Evolutionary conservation across 2,113 vertebrate genomes (phyloP).

Genomic region (Stomatorhinus ivindoensis): DNA sequence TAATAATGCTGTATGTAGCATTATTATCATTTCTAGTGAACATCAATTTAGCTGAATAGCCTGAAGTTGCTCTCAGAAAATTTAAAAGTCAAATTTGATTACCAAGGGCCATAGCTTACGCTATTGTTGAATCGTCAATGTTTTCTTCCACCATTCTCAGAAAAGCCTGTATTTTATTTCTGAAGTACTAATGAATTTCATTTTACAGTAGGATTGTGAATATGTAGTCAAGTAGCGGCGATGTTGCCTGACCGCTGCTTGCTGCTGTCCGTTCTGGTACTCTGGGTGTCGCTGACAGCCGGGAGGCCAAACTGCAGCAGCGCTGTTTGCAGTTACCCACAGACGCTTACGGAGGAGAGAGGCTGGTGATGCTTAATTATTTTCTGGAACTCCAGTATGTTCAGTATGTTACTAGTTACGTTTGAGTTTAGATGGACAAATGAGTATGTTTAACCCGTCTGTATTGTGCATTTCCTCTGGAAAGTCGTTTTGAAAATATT

Average conservation of each 20-base stretch:
- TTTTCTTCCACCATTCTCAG: not conserved
- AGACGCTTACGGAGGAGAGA: not conserved
- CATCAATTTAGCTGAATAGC: conserved; percentile 13
- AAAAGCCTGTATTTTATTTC: conserved; percentile 2
- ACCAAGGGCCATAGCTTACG: not conserved
- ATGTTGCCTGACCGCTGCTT: not conserved
- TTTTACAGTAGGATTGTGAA: not conserved
- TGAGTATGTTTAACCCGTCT: not conserved
- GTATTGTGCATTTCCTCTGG: not conserved
- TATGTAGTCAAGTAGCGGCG: not conserved
- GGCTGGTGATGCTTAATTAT: not conserved
- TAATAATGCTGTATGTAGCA: conserved; percentile 15
- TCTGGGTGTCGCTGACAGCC: not conserved
- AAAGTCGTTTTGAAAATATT: not conserved
- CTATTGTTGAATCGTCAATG: not conserved
- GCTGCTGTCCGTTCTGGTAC: not conserved
- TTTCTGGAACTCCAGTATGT: not conserved
- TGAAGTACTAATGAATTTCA: conserved; percentile 3
- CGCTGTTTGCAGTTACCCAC: not conserved
- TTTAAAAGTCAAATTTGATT: conserved; percentile 2
- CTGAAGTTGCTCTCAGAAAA: conserved; percentile 12
- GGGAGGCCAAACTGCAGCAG: not conserved
- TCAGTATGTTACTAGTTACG: not conserved
- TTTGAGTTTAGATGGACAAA: not conserved
- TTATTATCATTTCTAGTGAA: conserved; percentile 11